Percentiles rank a stretch among this genome's conserved stretches.
Conservation (phyloP, 2,113 vertebrate genomes). For the Spermophilus dauricus region DNA sequence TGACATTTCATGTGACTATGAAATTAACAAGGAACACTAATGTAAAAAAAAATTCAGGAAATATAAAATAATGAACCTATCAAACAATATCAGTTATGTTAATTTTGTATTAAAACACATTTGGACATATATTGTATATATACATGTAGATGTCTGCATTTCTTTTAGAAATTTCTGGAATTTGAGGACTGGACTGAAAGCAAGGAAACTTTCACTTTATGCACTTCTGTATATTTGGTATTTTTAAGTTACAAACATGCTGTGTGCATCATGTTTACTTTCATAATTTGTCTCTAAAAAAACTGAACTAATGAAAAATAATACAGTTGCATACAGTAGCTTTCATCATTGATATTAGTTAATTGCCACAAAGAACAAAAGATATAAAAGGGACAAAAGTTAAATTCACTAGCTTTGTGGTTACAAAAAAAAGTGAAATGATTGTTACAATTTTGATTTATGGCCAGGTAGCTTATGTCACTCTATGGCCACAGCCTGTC, state of each 20-base stretch:
- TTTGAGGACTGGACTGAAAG: neutral
- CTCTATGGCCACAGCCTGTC: neutral
- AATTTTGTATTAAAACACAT: neutral
- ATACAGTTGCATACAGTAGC: neutral
- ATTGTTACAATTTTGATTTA: neutral
- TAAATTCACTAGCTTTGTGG: conserved; percentile 29
- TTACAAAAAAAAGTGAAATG: neutral
- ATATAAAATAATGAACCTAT: conserved; percentile 3
- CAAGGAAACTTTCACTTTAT: neutral
- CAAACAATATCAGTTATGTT: neutral
- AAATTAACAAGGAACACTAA: conserved; percentile 30
- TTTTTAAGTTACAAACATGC: neutral
- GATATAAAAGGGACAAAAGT: conserved; percentile 9
- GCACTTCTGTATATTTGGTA: neutral
- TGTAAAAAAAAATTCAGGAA: conserved; percentile 8
- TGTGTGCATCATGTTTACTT: conserved; percentile 44
- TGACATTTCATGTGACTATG: neutral
- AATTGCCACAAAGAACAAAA: conserved; percentile 30
- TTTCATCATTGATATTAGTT: conserved; percentile 55
- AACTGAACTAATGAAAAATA: conserved; percentile 60
- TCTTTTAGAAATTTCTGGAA: neutral
- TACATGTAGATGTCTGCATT: neutral
- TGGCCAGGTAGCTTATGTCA: neutral
- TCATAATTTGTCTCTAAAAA: conserved; percentile 43
- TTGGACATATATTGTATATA: neutral